Percentiles rank a stretch among this genome's conserved stretches.
Conservation (phyloP, 2,888 invertebrate genomes). For the Emmelina monodactyla region DNA sequence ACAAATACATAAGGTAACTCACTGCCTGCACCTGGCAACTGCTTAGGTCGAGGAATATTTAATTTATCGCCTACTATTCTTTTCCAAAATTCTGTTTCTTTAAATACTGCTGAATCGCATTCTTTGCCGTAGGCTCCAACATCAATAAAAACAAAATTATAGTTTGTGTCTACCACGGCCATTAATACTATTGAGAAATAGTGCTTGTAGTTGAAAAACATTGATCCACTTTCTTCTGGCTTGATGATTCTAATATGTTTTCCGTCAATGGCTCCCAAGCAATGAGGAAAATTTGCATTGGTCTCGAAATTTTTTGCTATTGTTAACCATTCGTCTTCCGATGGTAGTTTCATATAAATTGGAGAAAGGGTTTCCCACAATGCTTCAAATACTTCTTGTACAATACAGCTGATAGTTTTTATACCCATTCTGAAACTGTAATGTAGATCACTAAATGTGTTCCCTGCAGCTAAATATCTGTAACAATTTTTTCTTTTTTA, state of each 20-base stretch:
- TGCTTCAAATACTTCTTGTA: constrained; percentile 16
- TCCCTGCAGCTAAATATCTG: constrained; percentile 16
- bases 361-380: constrained; percentile 13
- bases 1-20: constrained; percentile 17
- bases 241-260: constrained; percentile 19
- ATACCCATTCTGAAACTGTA: constrained; percentile 18
- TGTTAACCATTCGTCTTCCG: constrained; percentile 13
- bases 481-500: constrained; percentile 14
- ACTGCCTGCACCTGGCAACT: constrained; percentile 12
- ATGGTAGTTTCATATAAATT: constrained; percentile 16
- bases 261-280: constrained; percentile 18
- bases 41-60: constrained; percentile 14
- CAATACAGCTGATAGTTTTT: constrained; percentile 18
- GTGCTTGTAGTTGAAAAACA: constrained; percentile 18
- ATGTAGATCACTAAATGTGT: constrained; percentile 19
- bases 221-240: constrained; percentile 15
- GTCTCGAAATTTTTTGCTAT: constrained; percentile 15
- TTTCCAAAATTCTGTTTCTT: constrained; percentile 17
- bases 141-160: constrained; percentile 18
- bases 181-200: constrained; percentile 17
- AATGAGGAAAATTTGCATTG: constrained; percentile 15
- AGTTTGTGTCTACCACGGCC: constrained; percentile 18
- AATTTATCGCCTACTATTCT: constrained; percentile 12
- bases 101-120: constrained; percentile 17
- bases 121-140: constrained; percentile 17